phyloP scores from a whole-genome alignment of 2,888 invertebrate species.

The Thecophora atra region DNA sequence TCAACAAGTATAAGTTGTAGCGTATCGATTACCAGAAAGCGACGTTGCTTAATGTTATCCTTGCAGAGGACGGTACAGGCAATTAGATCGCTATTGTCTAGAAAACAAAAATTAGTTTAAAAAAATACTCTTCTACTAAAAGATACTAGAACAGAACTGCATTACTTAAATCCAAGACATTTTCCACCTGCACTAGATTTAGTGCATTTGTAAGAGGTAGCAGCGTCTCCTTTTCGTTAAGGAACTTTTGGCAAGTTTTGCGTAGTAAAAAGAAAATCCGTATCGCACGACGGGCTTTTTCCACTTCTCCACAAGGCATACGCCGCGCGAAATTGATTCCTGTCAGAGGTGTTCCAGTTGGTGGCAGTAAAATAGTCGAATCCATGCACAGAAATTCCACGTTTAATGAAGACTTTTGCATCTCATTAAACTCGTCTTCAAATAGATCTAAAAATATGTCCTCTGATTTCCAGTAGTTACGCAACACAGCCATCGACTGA shows the following conservation, averaged over 20 bases:
- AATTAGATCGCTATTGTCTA: constrained; percentile 97
- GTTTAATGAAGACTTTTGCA: constrained; percentile 85
- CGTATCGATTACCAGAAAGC: constrained; percentile 96
- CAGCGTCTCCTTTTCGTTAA: constrained; percentile 84
- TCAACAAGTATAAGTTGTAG: constrained; percentile 97
- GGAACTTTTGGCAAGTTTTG: constrained; percentile 80
- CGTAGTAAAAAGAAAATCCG: constrained; percentile 91
- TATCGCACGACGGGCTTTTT: constrained; percentile 87
- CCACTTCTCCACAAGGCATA: constrained; percentile 95
- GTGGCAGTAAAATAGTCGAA: constrained; percentile 91
- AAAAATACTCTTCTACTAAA: background rate
- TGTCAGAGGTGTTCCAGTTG: constrained; percentile 94
- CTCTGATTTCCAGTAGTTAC: constrained; percentile 96
- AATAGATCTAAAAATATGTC: constrained; percentile 99
- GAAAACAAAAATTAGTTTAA: background rate
- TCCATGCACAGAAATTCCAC: constrained; percentile 98
- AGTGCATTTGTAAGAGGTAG: constrained; percentile 89
- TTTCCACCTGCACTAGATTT: constrained; percentile 90
- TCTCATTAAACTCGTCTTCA: constrained; percentile 96
- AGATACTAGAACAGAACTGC: constrained; percentile 42
- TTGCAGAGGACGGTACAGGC: constrained; percentile 93
- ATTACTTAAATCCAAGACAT: constrained; percentile 95
- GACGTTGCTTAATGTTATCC: constrained; percentile 86
- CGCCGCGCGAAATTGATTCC: constrained; percentile 94
- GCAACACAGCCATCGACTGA: constrained; percentile 83